phyloP scores from a whole-genome alignment of 2,113 vertebrate genomes.

The Calyptommatus sinebrachiatus region DNA sequence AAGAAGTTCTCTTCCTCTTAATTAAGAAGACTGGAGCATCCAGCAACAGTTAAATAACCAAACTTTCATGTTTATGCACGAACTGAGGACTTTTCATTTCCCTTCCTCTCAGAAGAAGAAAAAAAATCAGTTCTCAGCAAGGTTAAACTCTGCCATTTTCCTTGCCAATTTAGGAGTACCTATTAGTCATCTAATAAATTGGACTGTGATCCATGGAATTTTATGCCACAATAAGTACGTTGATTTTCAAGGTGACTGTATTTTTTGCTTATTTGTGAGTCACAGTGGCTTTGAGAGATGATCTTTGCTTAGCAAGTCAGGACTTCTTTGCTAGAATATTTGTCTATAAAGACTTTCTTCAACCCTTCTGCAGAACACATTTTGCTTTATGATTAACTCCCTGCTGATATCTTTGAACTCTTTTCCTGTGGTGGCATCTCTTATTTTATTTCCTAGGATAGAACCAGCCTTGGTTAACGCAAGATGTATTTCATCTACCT shows the following conservation, averaged over 20 bases:
- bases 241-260: background rate
- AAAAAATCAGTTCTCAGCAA: too few relatives aligned
- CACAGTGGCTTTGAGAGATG: slow-evolving; percentile 41
- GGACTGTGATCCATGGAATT: background rate
- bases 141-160: background rate
- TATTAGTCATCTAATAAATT: background rate
- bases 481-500: slow-evolving; percentile 37
- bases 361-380: slow-evolving; percentile 42
- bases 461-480: slow-evolving; percentile 42
- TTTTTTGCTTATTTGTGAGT: background rate
- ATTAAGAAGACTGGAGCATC: too few relatives aligned
- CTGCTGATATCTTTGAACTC: slow-evolving; percentile 58
- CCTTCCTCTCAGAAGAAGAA: too few relatives aligned
- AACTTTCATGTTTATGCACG: too few relatives aligned
- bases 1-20: background rate
- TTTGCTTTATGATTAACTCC: slow-evolving; percentile 60
- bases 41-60: too few relatives aligned
- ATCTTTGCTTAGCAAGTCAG: slow-evolving; percentile 47
- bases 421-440: slow-evolving; percentile 33
- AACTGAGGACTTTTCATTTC: too few relatives aligned
- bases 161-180: background rate
- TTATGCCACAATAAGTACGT: background rate
- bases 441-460: slow-evolving; percentile 40
- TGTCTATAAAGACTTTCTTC: slow-evolving; percentile 55
- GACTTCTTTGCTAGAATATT: slow-evolving; percentile 43